Conservation (phyloP, 2,113 vertebrate species). For the Pygoscelis adeliae region DNA sequence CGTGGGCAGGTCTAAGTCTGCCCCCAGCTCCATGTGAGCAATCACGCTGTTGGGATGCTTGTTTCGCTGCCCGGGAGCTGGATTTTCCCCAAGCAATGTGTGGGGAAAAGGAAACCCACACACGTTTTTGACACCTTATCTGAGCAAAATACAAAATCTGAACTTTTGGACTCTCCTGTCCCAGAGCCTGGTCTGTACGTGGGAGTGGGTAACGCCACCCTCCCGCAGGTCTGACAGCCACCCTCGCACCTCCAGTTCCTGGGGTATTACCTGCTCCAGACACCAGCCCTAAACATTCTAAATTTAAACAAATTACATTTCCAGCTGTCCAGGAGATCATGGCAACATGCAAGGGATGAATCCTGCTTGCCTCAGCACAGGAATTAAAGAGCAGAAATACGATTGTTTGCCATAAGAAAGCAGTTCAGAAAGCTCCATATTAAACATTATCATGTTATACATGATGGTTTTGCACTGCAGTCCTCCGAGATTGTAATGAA, state of each 20-base stretch:
- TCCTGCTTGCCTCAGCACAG: neutral
- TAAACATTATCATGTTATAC: conserved; percentile 14
- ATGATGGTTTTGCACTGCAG: conserved; percentile 41
- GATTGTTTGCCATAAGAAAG: conserved; percentile 32
- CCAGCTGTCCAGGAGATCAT: neutral
- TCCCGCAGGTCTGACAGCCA: neutral
- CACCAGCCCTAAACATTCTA: neutral
- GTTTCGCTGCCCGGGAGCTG: neutral
- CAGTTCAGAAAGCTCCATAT: neutral
- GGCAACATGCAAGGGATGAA: neutral
- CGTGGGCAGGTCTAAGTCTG: neutral
- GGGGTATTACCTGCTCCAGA: neutral
- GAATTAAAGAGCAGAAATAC: neutral
- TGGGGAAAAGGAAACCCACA: neutral
- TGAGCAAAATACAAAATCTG: neutral
- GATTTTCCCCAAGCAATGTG: neutral
- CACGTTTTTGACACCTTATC: neutral
- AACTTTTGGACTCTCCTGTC: neutral
- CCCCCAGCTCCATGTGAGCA: neutral
- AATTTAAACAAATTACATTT: neutral
- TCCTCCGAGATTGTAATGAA: conserved; percentile 56
- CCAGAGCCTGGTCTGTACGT: neutral
- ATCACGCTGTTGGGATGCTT: neutral
- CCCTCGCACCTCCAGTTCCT: neutral
- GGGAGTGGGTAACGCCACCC: neutral